These are phyloP conservation scores for Drosophila busckii DNA, from an alignment of 1,140 invertebrate genomes.

Conservation along the genomic window DNA sequence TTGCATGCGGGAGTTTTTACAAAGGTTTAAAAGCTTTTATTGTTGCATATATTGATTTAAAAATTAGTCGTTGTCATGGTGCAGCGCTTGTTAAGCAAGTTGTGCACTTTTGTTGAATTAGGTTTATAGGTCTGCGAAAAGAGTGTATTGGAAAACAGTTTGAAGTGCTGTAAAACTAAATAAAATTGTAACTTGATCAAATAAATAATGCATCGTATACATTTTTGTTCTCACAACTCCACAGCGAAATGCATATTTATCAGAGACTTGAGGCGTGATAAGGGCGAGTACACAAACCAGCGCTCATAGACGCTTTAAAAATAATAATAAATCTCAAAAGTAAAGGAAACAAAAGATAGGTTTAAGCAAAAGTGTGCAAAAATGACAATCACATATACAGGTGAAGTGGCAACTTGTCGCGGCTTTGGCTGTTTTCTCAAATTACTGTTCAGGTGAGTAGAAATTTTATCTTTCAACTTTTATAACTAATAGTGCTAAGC, in stretches of 20 bases:
- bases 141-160: no score
- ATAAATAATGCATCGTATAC: no score
- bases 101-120: no score
- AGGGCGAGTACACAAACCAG: slow-evolving; percentile 4
- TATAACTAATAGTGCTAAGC: neutral
- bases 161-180: no score
- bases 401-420: slow-evolving; percentile 91
- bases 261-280: slow-evolving; percentile 21
- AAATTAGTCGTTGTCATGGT: no score
- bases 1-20: no score
- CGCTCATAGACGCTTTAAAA: slow-evolving; percentile 26
- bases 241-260: slow-evolving; percentile 37
- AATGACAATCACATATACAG: slow-evolving; percentile 94
- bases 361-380: slow-evolving; percentile 29
- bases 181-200: no score
- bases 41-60: no score
- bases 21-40: no score
- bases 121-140: no score
- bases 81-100: no score
- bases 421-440: slow-evolving; percentile 92
- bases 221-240: slow-evolving; percentile 1
- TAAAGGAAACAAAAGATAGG: slow-evolving; percentile 19
- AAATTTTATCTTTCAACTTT: slow-evolving; percentile 4
- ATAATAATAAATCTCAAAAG: slow-evolving; percentile 21
- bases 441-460: slow-evolving; percentile 87